Percentiles rank a stretch among this genome's conserved stretches.
These are phyloP conservation scores for Clitarchus hookeri DNA, from an alignment of 2,888 invertebrate species.

Conservation along the genomic window DNA sequence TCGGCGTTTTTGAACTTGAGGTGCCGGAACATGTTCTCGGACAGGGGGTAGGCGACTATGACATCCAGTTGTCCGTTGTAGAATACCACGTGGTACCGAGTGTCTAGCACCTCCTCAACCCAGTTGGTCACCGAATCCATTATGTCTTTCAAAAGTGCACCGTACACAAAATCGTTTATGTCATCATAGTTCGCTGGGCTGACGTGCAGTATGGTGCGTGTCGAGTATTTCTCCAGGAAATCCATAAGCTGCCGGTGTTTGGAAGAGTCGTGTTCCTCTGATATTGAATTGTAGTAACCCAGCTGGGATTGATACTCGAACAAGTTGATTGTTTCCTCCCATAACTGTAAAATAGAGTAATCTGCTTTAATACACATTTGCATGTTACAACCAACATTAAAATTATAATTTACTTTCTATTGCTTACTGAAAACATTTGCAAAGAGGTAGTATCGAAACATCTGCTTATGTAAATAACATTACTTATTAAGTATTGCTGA, in stretches of 20 bases:
- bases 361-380: too few relatives aligned
- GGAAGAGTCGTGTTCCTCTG: background rate
- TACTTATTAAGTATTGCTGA: too few relatives aligned
- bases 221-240: slow-evolving; percentile 56
- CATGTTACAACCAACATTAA: too few relatives aligned
- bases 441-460: too few relatives aligned
- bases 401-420: too few relatives aligned
- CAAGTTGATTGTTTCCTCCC: background rate
- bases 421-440: too few relatives aligned
- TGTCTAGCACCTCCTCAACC: slow-evolving; percentile 61
- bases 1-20: slow-evolving; percentile 51
- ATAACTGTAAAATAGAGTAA: background rate
- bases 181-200: slow-evolving; percentile 58
- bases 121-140: slow-evolving; percentile 63
- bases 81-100: slow-evolving; percentile 51
- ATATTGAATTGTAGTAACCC: background rate
- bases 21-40: slow-evolving; percentile 52
- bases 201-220: slow-evolving; percentile 60
- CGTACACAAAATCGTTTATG: slow-evolving; percentile 59
- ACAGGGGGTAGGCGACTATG: slow-evolving; percentile 54
- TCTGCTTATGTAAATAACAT: too few relatives aligned
- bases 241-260: slow-evolving; percentile 8
- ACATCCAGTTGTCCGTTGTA: slow-evolving; percentile 58
- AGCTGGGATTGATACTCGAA: background rate
- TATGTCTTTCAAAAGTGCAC: slow-evolving; percentile 59